These are phyloP conservation scores for Sinocyclocheilus grahami DNA, from an alignment of 2,113 vertebrate species.

Conservation along the genomic window DNA sequence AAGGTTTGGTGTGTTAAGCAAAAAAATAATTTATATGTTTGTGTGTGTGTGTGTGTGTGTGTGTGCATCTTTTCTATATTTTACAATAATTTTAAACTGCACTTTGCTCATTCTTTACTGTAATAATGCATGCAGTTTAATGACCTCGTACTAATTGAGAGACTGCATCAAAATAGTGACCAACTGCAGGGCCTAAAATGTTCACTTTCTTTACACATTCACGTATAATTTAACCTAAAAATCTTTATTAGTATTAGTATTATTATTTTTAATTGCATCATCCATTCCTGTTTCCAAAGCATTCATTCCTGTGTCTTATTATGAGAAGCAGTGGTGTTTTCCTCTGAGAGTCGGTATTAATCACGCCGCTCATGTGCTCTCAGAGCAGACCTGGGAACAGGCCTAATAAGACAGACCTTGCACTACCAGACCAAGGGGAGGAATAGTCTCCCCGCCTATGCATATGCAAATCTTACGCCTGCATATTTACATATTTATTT, in stretches of 20 bases:
- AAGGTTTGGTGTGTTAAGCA: too few relatives aligned
- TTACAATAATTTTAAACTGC: too few relatives aligned
- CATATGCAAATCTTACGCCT: slow-evolving; percentile 97
- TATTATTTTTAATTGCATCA: neutral
- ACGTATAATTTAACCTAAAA: neutral
- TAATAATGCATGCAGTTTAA: too few relatives aligned
- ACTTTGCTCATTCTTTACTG: too few relatives aligned
- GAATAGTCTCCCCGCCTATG: slow-evolving; percentile 99
- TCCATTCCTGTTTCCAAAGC: slow-evolving; percentile 50
- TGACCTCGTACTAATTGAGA: too few relatives aligned
- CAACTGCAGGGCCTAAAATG: neutral
- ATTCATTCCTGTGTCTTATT: slow-evolving; percentile 86
- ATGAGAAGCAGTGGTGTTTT: slow-evolving; percentile 89
- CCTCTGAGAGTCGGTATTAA: slow-evolving; percentile 97
- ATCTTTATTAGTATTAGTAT: neutral
- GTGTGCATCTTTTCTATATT: too few relatives aligned
- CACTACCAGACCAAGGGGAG: slow-evolving; percentile 88
- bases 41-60: too few relatives aligned
- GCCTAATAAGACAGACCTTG: slow-evolving; percentile 97
- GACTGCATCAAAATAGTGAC: too few relatives aligned
- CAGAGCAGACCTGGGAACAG: slow-evolving; percentile 85
- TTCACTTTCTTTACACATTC: slow-evolving; percentile 2
- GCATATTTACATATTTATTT: slow-evolving; percentile 85
- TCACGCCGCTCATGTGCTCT: slow-evolving; percentile 95
- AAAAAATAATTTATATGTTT: too few relatives aligned